Base-by-base conservation (phyloP, 1,140 invertebrate species). In the Aphaenogaster rudis region DNA sequence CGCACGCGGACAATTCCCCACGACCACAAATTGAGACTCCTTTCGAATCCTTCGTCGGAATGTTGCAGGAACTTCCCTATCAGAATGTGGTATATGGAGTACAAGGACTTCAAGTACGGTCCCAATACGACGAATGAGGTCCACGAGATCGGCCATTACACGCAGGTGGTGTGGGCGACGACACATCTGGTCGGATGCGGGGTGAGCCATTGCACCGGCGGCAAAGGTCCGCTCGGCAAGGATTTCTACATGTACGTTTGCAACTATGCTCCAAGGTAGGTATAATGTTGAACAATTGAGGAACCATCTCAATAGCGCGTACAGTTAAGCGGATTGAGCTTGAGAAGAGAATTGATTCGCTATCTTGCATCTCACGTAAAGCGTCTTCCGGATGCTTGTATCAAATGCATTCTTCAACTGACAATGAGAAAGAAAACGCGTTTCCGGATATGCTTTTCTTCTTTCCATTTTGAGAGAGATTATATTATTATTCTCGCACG, bases 181-280 rank as follows among this genome's bases (percentile, higher is more conserved):
- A 97, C 97, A 9, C 97, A 98, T 93, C 96, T 97, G 91, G 96
- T 98, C 17, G 98, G 98, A 13, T 98, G 98, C 92, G 98, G 97
- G 0, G 96, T 97, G 88, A 96, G 97, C 9, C 96, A 97, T 88
- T 98, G 98, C 90, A 94, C 93, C 33, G 94, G 94, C 6, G 91
- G 92, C n/a, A 86, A 93, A 50, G 96, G 96, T 86, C 96, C 96
- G 33, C 96, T 96, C 90, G 96, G 96, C 59, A 95, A 95, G 77
- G 96, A 96, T 4, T 98, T 97, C 94, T 98, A 96, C 94, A 98
- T 97, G 94, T 98, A 98, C 93, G 97, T 98, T n/a, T 98, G 98
- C 94, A 98, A 98, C 95, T 98, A 98, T 94, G 98, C 98, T 94
- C 98, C 98, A 2, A 97, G 96, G 98, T 98, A 96, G 97, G 97